Conservation (phyloP, 2,797 vertebrate genomes). For the Crotalus adamanteus region DNA sequence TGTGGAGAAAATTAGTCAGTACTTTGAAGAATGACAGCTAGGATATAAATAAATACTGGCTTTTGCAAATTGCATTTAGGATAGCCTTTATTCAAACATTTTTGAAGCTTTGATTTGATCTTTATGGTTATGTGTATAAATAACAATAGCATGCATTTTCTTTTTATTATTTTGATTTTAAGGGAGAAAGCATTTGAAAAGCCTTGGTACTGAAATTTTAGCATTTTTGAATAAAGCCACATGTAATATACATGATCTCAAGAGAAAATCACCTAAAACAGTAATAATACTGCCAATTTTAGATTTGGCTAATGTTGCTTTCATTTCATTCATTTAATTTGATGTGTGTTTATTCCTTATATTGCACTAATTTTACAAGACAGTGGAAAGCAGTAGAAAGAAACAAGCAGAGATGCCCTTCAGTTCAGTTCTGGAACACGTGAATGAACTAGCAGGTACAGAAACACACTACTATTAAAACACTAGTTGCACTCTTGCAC, state of each 20-base stretch:
- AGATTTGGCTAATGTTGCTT: neutral
- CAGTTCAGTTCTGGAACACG: neutral
- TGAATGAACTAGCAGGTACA: neutral
- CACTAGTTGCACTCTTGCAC: neutral
- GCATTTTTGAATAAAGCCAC: neutral
- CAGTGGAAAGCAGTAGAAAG: neutral
- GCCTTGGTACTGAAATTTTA: neutral
- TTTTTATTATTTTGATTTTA: neutral
- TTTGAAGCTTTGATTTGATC: neutral
- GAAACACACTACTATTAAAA: neutral
- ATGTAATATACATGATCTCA: neutral
- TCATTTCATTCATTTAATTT: neutral
- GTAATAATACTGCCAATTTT: neutral
- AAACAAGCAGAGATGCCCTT: neutral
- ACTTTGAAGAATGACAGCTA: neutral
- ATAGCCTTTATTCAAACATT: neutral
- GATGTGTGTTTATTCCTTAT: neutral
- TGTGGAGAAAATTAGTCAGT: neutral
- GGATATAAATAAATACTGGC: neutral
- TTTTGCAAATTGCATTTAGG: neutral
- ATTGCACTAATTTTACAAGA: neutral
- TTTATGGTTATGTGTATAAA: neutral
- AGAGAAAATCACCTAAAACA: neutral
- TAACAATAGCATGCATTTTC: neutral
- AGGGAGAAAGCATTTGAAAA: neutral